Evolutionary conservation across 2,888 invertebrate species (phyloP), one percentile per base, ranked within the genome.

Genomic region (Chelonus formosanus): DNA sequence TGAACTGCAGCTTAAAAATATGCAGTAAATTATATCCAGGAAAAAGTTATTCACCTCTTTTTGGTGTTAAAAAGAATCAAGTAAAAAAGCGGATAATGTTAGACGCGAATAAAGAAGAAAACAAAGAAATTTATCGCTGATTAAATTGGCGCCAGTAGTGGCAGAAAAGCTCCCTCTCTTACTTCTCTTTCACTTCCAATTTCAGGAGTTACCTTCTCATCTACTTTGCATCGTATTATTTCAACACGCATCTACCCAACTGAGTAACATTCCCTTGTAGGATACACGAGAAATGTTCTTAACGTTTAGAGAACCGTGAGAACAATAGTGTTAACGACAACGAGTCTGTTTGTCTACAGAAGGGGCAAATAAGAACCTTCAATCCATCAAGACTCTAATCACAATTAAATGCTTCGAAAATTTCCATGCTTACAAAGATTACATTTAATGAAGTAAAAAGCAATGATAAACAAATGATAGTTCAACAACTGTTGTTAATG

Each of bases 221-320:
- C 68, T 73, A 65, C 71, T 75, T 75, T 74, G 70, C 73, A 74
- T 73, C 70, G 70, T 74, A 73, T 76, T 74, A 73, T 74, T 77
- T 75, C 70, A 71, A 75, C 76, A 76, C 74, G 67, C 71, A 71
- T 71, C 69, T 69, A 36, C 50, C 31, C 50, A 34, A 8, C 54
- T 20, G 32, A 62, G 73, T 67, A 70, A 70, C 73, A 67, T 73
- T 68, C 65, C 70, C 71, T 75, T 73, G 43, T 40, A 8, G 55
- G 44, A 35, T 36, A 32, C 32, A 44, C 52, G 61, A 43, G 61
- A 54, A 44, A 55, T 45, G 45, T 55, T 32, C 55, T 63, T 55
- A 55, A 45, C 20, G 55, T 56, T 58, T 63, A 67, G 65, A 74
- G 76, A 71, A 70, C 70, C 75, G 70, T 75, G 75, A 74, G 74